A percentile compares a stretch with the other conserved stretches of the same genome.
Conservation (phyloP, 2,113 vertebrate species). For the Oncorhynchus gorbuscha region DNA sequence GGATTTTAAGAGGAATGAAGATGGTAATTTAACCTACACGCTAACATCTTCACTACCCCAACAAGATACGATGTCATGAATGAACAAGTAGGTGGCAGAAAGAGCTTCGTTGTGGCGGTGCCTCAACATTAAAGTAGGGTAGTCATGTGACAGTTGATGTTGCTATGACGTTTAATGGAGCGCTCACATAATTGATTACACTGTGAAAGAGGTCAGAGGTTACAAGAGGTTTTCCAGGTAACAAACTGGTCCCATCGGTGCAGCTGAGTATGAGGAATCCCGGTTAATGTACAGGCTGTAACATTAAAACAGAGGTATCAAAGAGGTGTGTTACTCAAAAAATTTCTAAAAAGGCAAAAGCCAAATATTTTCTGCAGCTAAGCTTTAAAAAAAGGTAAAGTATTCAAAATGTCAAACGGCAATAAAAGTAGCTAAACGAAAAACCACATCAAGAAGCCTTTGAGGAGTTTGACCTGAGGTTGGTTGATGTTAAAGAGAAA, state of each 20-base stretch:
- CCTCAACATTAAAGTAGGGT: background rate
- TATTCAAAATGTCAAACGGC: constrained; percentile 6
- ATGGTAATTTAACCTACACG: background rate
- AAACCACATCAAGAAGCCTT: constrained; percentile 9
- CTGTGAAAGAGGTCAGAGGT: background rate
- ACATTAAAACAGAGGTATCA: background rate
- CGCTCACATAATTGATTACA: background rate
- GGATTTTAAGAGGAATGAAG: constrained; percentile 50
- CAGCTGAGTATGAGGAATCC: background rate
- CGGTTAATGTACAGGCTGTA: background rate
- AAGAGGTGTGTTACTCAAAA: background rate
- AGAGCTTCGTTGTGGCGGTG: background rate
- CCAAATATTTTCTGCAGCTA: background rate
- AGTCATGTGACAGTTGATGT: background rate
- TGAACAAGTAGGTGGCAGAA: background rate
- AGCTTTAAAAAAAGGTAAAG: constrained; percentile 6
- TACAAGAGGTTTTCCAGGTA: constrained; percentile 1
- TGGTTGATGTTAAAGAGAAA: background rate
- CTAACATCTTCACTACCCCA: background rate
- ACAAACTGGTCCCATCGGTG: background rate
- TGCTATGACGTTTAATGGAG: background rate
- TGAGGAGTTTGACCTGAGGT: background rate
- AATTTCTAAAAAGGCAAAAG: background rate
- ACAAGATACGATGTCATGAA: background rate
- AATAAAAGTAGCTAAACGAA: background rate